These are phyloP conservation scores for Scolopax bukidnonensis DNA, from an alignment of 2,797 vertebrate genomes.

Conservation along the genomic window DNA sequence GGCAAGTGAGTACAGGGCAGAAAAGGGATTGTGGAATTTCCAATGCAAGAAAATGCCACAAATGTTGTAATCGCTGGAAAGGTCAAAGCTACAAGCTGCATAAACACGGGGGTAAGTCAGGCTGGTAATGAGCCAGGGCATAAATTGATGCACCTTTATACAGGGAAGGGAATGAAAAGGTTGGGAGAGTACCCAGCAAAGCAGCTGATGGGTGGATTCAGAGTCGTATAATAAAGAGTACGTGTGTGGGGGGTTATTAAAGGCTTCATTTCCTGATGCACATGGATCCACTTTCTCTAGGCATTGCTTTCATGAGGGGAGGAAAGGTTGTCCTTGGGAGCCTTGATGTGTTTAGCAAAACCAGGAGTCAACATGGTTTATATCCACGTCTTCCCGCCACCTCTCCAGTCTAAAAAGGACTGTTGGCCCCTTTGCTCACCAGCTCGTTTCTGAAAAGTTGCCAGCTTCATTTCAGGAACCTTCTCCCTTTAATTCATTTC, in stretches of 20 bases:
- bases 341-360: not conserved
- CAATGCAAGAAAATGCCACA: not conserved
- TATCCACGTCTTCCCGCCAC: not conserved
- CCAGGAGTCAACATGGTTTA: not conserved
- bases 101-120: slow-evolving; percentile 19
- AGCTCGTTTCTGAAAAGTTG: not conserved
- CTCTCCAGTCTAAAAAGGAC: not conserved
- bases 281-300: not conserved
- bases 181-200: not conserved
- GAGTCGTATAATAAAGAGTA: not conserved
- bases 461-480: not conserved
- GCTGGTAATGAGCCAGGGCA: not conserved
- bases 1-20: not conserved
- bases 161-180: not conserved
- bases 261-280: not conserved
- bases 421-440: not conserved
- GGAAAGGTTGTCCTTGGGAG: not conserved
- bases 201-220: not conserved
- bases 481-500: not conserved
- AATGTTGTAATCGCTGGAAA: not conserved
- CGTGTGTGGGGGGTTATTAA: rapidly evolving
- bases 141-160: not conserved
- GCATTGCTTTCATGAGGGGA: not conserved
- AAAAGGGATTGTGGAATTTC: not conserved
- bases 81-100: not conserved